Conservation (phyloP, 1,140 invertebrate species). For the Leptinotarsa texana region DNA sequence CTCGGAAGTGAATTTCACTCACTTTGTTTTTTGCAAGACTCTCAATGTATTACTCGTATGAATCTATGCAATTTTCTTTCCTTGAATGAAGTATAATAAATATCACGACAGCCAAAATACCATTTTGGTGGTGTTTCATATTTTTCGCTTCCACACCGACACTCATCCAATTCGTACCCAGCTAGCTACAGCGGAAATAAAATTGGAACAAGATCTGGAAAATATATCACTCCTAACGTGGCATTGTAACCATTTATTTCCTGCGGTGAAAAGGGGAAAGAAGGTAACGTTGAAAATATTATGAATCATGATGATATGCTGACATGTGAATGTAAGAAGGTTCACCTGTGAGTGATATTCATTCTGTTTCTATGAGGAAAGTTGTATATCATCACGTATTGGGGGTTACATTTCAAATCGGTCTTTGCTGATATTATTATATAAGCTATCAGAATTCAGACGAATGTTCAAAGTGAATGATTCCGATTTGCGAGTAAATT, state of each 20-base stretch:
- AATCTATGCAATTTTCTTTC: too few species aligned
- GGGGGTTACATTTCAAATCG: background rate
- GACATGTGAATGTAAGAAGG: background rate
- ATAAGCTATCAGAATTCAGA: background rate
- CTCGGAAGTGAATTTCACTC: too few species aligned
- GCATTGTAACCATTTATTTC: conserved; percentile 3
- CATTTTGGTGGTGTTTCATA: background rate
- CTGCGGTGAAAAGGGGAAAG: background rate
- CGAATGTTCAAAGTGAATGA: background rate
- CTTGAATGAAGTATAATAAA: background rate
- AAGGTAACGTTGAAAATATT: background rate
- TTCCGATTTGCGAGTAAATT: background rate
- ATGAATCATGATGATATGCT: conserved; percentile 10
- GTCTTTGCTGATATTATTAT: background rate
- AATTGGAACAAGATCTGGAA: background rate
- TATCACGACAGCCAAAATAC: background rate
- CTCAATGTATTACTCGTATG: too few species aligned
- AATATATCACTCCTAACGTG: background rate
- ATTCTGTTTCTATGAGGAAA: background rate
- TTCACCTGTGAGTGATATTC: conserved; percentile 3
- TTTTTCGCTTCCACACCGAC: background rate
- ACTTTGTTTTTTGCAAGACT: too few species aligned
- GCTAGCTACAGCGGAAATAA: background rate
- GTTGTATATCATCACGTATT: background rate
- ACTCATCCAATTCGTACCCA: background rate